Conservation (phyloP, 2,797 vertebrate genomes). For the Novumbra hubbsi region DNA sequence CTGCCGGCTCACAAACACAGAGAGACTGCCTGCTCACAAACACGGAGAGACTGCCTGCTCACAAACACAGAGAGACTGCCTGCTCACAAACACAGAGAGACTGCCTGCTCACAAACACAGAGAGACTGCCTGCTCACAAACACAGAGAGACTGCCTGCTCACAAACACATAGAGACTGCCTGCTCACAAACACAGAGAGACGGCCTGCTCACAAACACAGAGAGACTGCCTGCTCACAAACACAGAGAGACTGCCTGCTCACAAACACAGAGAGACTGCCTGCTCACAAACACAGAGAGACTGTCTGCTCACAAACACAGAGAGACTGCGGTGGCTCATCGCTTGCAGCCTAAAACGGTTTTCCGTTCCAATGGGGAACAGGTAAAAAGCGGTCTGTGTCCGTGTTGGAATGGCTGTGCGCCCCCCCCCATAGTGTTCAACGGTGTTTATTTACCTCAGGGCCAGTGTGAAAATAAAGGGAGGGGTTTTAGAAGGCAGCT, state of each 20-base stretch:
- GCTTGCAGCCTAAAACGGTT: constrained; percentile 40
- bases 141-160: too few species aligned
- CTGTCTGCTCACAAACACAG: constrained; percentile 19
- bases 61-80: too few species aligned
- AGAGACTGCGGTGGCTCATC: neutral
- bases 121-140: too few species aligned
- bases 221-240: too few species aligned
- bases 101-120: too few species aligned
- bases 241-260: constrained; percentile 17
- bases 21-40: constrained; percentile 12
- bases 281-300: constrained; percentile 51
- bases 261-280: constrained; percentile 36
- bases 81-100: constrained; percentile 46
- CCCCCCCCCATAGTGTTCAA: constrained; percentile 31
- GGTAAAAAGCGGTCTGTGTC: constrained; percentile 26
- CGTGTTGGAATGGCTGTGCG: constrained; percentile 22
- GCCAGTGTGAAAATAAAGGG: constrained; percentile 28
- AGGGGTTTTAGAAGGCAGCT: neutral
- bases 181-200: constrained; percentile 30
- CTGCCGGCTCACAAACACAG: constrained; percentile 11
- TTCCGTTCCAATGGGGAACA: constrained; percentile 36
- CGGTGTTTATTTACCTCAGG: constrained; percentile 50
- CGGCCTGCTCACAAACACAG: constrained; percentile 18
- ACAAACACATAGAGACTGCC: too few species aligned
- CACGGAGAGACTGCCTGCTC: constrained; percentile 17